These are phyloP conservation scores for Babylonia areolata DNA, from an alignment of 1,140 invertebrate species.

Conservation along the genomic window DNA sequence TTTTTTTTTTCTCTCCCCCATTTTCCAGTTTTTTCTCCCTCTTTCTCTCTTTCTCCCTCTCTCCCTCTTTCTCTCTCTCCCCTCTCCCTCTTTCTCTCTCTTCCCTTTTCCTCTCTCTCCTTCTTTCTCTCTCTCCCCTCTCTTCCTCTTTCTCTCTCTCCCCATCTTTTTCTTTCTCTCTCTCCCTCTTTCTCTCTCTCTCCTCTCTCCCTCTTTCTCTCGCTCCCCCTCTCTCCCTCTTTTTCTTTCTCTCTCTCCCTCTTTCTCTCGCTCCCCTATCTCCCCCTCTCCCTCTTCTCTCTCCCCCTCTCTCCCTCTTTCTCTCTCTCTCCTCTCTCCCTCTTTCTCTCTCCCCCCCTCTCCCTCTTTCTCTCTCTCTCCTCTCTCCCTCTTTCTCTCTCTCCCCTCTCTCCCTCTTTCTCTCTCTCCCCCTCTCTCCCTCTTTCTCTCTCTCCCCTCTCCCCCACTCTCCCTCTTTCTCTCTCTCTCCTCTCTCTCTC, in stretches of 20 bases:
- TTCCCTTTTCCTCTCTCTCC: slow-evolving; percentile 13
- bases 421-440: not conserved
- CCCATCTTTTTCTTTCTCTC: too few relatives aligned
- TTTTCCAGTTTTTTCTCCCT: too few relatives aligned
- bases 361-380: slow-evolving; percentile 2
- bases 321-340: not conserved
- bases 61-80: not conserved
- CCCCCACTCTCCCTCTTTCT: not conserved
- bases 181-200: not conserved
- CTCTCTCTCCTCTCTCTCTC: not conserved
- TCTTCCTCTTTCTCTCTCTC: too few relatives aligned
- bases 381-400: not conserved
- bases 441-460: not conserved
- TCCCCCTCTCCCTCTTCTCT: too few relatives aligned
- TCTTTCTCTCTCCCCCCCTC: slow-evolving; percentile 11
- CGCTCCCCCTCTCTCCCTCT: not conserved
- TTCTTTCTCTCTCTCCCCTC: not conserved
- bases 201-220: too few relatives aligned
- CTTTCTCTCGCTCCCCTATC: not conserved
- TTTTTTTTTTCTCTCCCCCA: too few relatives aligned
- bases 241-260: too few relatives aligned
- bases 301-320: not conserved
- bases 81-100: not conserved
- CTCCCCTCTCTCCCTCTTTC: not conserved
- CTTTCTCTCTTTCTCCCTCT: not conserved